These are phyloP conservation scores for Rhynchonycteris naso DNA, from an alignment of 2,797 vertebrate species.

Conservation along the genomic window DNA sequence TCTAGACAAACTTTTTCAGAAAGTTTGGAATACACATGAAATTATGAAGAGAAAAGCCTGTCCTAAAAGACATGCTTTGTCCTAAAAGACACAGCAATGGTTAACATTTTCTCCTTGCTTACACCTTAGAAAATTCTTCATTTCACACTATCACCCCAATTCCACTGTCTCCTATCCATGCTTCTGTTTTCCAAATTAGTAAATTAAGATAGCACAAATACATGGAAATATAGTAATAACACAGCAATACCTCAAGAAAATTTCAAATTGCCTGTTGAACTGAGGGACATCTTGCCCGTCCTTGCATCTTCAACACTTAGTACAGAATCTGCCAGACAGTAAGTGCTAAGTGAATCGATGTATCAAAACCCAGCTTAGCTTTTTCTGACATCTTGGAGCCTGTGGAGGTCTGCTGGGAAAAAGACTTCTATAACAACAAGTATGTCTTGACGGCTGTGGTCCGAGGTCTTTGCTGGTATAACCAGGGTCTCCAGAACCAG, in stretches of 20 bases:
- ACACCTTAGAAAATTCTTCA: not conserved
- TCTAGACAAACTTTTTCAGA: constrained; percentile 6
- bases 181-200: constrained; percentile 25
- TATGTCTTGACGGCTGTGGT: not conserved
- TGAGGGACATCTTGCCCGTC: not conserved
- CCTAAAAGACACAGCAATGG: not conserved
- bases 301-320: not conserved
- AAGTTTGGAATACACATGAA: not conserved
- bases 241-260: not conserved
- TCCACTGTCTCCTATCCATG: not conserved
- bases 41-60: not conserved
- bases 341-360: not conserved
- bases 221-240: not conserved
- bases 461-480: not conserved
- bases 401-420: not conserved
- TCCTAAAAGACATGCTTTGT: too few relatives aligned
- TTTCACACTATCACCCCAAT: not conserved
- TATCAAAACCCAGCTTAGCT: not conserved
- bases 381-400: not conserved
- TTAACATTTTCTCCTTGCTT: constrained; percentile 19
- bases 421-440: not conserved
- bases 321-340: not conserved
- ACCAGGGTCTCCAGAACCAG: not conserved
- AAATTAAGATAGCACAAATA: not conserved
- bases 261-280: not conserved